Conservation (phyloP, 1,140 invertebrate genomes). For the Leptopilina boulardi region DNA sequence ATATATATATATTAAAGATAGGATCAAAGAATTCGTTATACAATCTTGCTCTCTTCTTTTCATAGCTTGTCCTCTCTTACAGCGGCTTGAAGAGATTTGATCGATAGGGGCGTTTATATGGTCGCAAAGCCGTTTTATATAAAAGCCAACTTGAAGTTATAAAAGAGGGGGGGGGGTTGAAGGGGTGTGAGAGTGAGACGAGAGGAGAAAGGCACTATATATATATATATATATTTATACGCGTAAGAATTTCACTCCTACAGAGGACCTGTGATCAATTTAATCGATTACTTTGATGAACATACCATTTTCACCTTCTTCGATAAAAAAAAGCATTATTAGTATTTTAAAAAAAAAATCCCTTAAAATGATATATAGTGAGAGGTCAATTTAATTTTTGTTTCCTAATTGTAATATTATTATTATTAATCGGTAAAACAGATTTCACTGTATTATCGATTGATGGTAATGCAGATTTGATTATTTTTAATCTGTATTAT, state of each 20-base stretch:
- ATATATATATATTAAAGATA: too few relatives aligned
- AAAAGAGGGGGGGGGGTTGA: too few relatives aligned
- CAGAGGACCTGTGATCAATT: background rate
- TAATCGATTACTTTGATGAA: background rate
- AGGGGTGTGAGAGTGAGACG: background rate
- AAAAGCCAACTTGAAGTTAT: background rate
- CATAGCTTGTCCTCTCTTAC: background rate
- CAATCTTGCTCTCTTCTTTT: background rate
- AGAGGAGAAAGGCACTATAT: background rate
- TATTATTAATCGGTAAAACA: too few relatives aligned
- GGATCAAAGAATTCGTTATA: slow-evolving; percentile 3
- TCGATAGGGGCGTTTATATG: slow-evolving; percentile 5
- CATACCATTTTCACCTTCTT: background rate
- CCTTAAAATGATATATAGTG: too few relatives aligned
- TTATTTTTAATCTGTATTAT: too few relatives aligned
- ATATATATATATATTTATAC: background rate
- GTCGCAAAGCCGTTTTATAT: slow-evolving; percentile 11
- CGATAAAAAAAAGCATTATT: too few relatives aligned
- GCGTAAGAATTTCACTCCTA: background rate
- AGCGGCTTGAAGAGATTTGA: background rate
- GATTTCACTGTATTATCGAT: too few relatives aligned
- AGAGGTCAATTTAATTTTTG: too few relatives aligned
- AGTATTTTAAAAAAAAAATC: too few relatives aligned
- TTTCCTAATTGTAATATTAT: too few relatives aligned
- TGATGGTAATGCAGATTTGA: too few relatives aligned